These are phyloP conservation scores for Gymnoscelis rufifasciata DNA, from an alignment of 2,888 invertebrate species.

Conservation along the genomic window DNA sequence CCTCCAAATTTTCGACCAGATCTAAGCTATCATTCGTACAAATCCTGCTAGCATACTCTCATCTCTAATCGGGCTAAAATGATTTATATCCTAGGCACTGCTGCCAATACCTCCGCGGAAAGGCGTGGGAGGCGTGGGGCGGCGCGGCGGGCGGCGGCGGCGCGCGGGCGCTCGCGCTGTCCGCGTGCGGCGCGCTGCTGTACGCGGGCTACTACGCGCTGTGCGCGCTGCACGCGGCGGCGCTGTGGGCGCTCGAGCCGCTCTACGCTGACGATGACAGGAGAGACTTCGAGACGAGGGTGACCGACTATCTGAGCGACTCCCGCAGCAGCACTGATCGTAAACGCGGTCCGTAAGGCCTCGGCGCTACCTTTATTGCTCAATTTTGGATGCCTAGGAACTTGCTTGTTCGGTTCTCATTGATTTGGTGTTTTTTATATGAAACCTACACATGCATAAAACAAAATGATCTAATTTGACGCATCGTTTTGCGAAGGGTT, in stretches of 20 bases:
- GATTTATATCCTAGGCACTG: slow-evolving; percentile 39
- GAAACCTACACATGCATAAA: too few relatives aligned
- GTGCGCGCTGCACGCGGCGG: slow-evolving; percentile 39
- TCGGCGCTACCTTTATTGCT: background rate
- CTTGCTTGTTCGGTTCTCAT: too few relatives aligned
- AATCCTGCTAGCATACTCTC: too few relatives aligned
- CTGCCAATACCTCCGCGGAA: slow-evolving; percentile 52
- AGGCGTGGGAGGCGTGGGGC: slow-evolving; percentile 55
- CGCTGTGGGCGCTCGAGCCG: slow-evolving; percentile 60
- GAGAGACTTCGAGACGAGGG: slow-evolving; percentile 30
- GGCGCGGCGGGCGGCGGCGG: slow-evolving; percentile 30
- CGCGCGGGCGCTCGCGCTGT: slow-evolving; percentile 40
- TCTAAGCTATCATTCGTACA: too few relatives aligned
- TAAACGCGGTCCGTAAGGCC: slow-evolving; percentile 27
- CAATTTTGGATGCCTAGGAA: too few relatives aligned
- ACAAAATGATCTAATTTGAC: too few relatives aligned
- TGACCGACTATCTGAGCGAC: slow-evolving; percentile 46
- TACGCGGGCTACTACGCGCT: slow-evolving; percentile 50
- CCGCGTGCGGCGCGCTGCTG: slow-evolving; percentile 39
- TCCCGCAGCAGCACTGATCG: slow-evolving; percentile 33
- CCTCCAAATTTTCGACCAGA: too few relatives aligned
- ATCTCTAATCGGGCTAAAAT: too few relatives aligned
- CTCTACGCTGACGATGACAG: slow-evolving; percentile 42
- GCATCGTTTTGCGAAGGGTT: too few relatives aligned
- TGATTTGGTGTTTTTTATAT: too few relatives aligned